Base-by-base conservation (phyloP, 2,113 vertebrate species). In the Noturus placidus region DNA sequence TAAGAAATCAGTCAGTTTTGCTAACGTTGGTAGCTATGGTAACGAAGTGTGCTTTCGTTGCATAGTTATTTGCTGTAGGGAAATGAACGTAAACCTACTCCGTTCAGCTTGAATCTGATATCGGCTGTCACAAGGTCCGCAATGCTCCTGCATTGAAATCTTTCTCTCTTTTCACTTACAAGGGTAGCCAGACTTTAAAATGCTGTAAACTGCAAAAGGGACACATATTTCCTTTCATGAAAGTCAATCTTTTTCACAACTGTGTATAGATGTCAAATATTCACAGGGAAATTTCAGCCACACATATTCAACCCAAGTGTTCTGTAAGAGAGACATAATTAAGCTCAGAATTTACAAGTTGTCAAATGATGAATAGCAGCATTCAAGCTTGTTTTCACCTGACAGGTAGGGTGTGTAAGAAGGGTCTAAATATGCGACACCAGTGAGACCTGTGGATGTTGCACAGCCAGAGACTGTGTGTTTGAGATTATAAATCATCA, bases 401-500 rank as follows among this genome's bases (percentile, higher is more conserved):
- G 70, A 61, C 56, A 76, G 54, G 22, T 17, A 76, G 14, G 61
- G n/a, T 30, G 57, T 82, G 30, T 82, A 63, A 27, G 38, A 46
- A 63, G 57, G 54, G 35, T 61, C 70, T 85, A 56, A 85, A 61
- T 27, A 59, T 30, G 3, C 22, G 27, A 27, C 56, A 82, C 33
- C 13, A 83, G 4, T 30, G 56, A 63, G 70, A 61, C 70, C 70
- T 76, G 70, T 54, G 33, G 35, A 59, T 46, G 54, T 54, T 33
- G 4, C 27, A 46, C 13, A 22, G 56, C 10, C 84, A 25, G 35
- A 50, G 84, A 85, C 25, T 42, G 54, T 77, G 70, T 27, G 70
- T 85, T 85, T 11, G 22, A 77, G 84, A 85, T 85, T 46, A 86
- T 77, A 85, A 76, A 67, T 77, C 59, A 35, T 79, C 85, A 69